These are phyloP conservation scores for Saguinus imperator DNA, from an alignment of 2,113 vertebrate genomes.

Conservation along the genomic window DNA sequence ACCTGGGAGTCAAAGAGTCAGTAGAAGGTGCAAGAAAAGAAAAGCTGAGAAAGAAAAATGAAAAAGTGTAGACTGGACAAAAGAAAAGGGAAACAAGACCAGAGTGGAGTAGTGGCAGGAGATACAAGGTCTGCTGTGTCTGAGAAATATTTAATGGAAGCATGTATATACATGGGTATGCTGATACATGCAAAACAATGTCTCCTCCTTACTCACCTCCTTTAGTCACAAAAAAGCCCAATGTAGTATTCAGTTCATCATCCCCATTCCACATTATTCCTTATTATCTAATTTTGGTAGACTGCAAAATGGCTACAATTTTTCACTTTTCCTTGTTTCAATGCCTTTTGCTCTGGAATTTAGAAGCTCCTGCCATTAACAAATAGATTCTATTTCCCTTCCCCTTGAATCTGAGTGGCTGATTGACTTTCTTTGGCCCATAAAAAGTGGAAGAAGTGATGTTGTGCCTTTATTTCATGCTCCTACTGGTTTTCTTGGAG, in stretches of 20 bases:
- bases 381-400: neutral
- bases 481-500: neutral
- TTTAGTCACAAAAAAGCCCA: neutral
- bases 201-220: neutral
- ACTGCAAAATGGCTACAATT: neutral
- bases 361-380: neutral
- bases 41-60: neutral
- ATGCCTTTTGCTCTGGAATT: neutral
- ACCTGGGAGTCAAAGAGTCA: constrained; percentile 40
- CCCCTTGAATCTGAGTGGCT: neutral
- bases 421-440: neutral
- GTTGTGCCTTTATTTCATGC: neutral
- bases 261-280: neutral
- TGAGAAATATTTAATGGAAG: neutral
- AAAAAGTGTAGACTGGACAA: neutral
- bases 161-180: neutral
- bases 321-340: neutral
- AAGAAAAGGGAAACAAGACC: neutral
- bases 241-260: fast-evolving
- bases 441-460: neutral
- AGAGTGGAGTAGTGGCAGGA: too few relatives aligned
- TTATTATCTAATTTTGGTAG: neutral
- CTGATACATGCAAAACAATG: neutral
- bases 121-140: neutral
- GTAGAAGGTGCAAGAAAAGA: neutral